Evolutionary conservation across 2,888 invertebrate genomes (phyloP).

Genomic region (Drosophila atroscutellata): DNA sequence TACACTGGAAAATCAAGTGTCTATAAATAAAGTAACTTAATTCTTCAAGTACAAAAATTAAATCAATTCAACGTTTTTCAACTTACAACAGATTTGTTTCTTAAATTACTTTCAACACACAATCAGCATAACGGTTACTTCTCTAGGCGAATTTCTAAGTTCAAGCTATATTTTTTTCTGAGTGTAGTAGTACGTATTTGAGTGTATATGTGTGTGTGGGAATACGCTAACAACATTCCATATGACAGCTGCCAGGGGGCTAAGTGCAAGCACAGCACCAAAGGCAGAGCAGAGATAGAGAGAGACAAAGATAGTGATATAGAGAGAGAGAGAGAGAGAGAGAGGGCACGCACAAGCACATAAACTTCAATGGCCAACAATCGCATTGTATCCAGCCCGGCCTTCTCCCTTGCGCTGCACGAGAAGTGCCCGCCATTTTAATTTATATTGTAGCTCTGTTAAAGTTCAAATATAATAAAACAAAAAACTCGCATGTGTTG

Average conservation of each 20-base stretch:
- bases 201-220: conserved; percentile 13
- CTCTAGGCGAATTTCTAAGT: no score
- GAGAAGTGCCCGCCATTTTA: conserved; percentile 69
- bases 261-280: conserved; percentile 51
- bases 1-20: background rate
- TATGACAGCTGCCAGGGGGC: conserved; percentile 57
- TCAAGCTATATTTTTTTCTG: background rate
- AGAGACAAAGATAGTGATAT: background rate
- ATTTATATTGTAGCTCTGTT: conserved; percentile 76
- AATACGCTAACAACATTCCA: conserved; percentile 53
- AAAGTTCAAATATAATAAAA: conserved; percentile 73
- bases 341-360: conserved; percentile 44
- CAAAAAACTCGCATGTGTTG: conserved; percentile 57
- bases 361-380: conserved; percentile 56
- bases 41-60: no score
- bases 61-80: background rate
- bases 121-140: background rate
- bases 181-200: conserved; percentile 4
- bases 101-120: background rate
- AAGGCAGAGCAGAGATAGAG: conserved; percentile 5
- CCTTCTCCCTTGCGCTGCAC: background rate
- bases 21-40: background rate
- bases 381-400: conserved; percentile 15
- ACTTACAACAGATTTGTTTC: background rate
- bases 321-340: background rate